A percentile compares a stretch with the other conserved stretches of the same genome.
These are phyloP conservation scores for Hymenochirus boettgeri DNA, from an alignment of 2,113 vertebrate genomes.

Conservation along the genomic window DNA sequence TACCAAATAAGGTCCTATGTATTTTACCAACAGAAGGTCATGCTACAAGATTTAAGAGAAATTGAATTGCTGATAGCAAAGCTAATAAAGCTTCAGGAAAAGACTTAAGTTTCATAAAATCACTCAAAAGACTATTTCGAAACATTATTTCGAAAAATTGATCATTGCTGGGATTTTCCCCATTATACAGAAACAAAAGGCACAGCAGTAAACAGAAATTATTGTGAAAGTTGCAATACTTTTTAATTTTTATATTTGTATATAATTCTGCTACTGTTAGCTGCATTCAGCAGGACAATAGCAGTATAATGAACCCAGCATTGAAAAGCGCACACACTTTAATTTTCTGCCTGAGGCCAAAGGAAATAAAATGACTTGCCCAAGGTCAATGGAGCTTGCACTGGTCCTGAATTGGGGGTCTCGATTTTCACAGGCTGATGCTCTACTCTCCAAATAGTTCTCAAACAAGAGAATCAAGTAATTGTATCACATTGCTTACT, in stretches of 20 bases:
- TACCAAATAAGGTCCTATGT: conserved; percentile 29
- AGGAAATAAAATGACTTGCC: conserved; percentile 43
- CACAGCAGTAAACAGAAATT: conserved; percentile 27
- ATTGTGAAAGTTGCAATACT: conserved; percentile 37
- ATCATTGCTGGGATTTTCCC: conserved; percentile 24
- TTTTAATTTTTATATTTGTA: conserved; percentile 22
- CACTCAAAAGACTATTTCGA: conserved; percentile 1
- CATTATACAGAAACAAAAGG: conserved; percentile 18
- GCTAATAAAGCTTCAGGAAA: conserved; percentile 18
- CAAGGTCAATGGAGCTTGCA: conserved; percentile 42
- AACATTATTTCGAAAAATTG: conserved; percentile 28
- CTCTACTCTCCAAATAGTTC: conserved; percentile 20
- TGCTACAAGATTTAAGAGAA: conserved; percentile 34
- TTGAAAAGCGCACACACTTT: conserved; percentile 30
- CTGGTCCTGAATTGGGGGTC: conserved; percentile 43
- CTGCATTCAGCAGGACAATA: conserved; percentile 26
- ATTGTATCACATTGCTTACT: conserved; percentile 30
- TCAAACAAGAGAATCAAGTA: conserved; percentile 27
- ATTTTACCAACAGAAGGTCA: conserved; percentile 34
- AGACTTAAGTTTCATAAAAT: conserved; percentile 19
- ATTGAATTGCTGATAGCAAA: conserved; percentile 24
- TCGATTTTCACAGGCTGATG: conserved; percentile 40
- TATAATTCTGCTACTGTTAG: conserved; percentile 38
- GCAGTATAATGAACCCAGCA: conserved; percentile 18
- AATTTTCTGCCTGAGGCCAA: conserved; percentile 32